phyloP scores from a whole-genome alignment of 2,797 vertebrate genomes.

The Molossus molossus region DNA sequence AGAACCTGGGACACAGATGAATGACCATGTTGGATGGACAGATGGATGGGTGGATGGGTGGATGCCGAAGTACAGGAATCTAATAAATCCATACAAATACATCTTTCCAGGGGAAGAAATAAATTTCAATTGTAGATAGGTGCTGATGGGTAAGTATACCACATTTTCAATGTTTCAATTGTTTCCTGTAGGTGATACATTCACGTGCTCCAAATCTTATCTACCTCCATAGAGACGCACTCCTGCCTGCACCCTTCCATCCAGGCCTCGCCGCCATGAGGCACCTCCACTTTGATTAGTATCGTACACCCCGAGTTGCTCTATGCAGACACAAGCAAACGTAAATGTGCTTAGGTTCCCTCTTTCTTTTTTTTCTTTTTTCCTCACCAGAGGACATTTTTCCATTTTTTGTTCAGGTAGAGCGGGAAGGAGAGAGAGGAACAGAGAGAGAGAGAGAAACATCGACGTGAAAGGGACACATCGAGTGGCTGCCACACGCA shows the following conservation, averaged over 20 bases:
- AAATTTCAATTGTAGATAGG: background rate
- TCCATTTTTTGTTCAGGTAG: no score
- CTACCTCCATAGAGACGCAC: background rate
- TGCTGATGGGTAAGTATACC: background rate
- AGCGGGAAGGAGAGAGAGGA: no score
- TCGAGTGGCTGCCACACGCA: no score
- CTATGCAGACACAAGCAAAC: background rate
- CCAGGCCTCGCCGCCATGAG: background rate
- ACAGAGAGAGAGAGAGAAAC: no score
- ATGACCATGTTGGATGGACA: background rate
- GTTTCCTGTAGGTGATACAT: background rate
- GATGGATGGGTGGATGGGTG: background rate
- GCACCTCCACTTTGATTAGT: background rate
- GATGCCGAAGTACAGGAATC: background rate
- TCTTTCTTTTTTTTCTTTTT: no score
- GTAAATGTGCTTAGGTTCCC: background rate
- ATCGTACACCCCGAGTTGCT: background rate
- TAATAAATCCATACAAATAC: slow-evolving; percentile 3
- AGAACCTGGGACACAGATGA: background rate
- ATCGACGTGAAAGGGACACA: no score
- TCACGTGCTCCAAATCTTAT: background rate
- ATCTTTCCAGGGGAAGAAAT: background rate
- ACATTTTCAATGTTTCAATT: background rate
- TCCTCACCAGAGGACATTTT: no score
- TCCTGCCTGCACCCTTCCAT: background rate